Base-by-base conservation (phyloP, 2,113 vertebrate genomes). In the Hippocampus mohnikei region DNA sequence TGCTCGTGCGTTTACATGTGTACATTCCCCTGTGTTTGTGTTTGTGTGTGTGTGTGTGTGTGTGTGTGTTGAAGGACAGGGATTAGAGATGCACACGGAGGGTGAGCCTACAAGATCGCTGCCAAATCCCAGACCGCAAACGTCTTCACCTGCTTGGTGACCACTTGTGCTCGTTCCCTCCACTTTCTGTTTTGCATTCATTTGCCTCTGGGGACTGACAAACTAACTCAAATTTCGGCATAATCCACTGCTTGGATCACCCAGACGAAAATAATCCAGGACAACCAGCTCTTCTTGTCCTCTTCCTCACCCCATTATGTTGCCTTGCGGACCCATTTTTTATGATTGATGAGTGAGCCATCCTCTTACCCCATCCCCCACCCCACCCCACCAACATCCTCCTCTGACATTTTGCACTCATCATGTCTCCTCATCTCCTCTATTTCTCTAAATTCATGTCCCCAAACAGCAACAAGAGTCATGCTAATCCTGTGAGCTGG, bases 401-500 rank as follows among this genome's bases (percentile, higher is more conserved):
- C 71, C 67, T n/a, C 33, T 16, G 29, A 25, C 16, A 18, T 73
- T 64, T 67, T 71, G 25, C 16, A 27, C 23, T 9, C 25, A 71
- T 64, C 13, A 56, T 70, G 40, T 74, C 42, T 55, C 41, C 69
- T 48, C 42, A 42, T 77, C 37, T 66, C 20, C 50, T 15, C 18
- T 61, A 50, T 33, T 21, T 73, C 63, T 46, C 29, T 71, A 16
- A 23, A 20, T 69, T 48, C 52, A 67, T 81, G 69, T 81, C 65
- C 76, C 74, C 81, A 74, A 82, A 72, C 72, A 79, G 67, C 66
- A 79, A 74, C 52, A 73, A 60, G 74, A 82, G 79, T 76, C 85
- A 84, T 73, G 65, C 70, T 91, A 90, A 91, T 91, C 90, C 90
- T 69, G 78, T 89, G 87, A 87, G 78, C 87, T 82, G 84, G 58